phyloP scores from a whole-genome alignment of 1,140 invertebrate species.

The Agrypnia vestita region DNA sequence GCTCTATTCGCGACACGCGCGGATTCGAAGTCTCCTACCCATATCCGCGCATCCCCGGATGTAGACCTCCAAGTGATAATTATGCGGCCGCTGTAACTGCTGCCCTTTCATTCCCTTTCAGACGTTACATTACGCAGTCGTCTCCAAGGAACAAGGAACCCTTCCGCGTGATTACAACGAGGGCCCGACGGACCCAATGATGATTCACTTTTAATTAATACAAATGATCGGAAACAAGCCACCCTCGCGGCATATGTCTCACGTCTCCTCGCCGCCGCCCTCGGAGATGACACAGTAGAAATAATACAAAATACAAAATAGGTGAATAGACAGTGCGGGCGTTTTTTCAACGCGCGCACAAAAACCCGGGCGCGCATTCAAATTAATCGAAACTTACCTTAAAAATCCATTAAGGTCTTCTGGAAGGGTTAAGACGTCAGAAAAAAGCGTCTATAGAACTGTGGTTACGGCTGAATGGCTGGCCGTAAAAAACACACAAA shows the following conservation, averaged over 20 bases:
- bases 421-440: conserved; percentile 56
- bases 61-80: conserved; percentile 1
- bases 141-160: not conserved
- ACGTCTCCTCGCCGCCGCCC: conserved; percentile 44
- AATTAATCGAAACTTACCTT: conserved; percentile 60
- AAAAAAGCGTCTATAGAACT: conserved; percentile 37
- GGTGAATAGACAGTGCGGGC: conserved; percentile 6
- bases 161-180: not conserved
- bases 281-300: conserved; percentile 57
- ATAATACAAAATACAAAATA: conserved; percentile 39
- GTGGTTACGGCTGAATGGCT: conserved; percentile 49
- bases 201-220: conserved; percentile 62
- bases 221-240: conserved; percentile 47
- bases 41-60: not conserved
- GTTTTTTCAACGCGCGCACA: conserved; percentile 41
- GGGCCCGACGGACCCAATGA: conserved; percentile 31
- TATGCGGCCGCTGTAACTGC: conserved; percentile 1
- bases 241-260: conserved; percentile 58
- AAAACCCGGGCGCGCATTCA: conserved; percentile 55
- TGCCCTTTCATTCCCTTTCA: not conserved
- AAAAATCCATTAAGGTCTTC: conserved; percentile 59
- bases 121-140: not conserved
- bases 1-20: too few species aligned
- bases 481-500: conserved; percentile 43
- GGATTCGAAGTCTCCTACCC: too few species aligned